Percentiles rank a stretch among this genome's conserved stretches.
These are phyloP conservation scores for Bergia puertoricense DNA, from an alignment of 92 coral and sea anemone species.

Conservation along the genomic window DNA sequence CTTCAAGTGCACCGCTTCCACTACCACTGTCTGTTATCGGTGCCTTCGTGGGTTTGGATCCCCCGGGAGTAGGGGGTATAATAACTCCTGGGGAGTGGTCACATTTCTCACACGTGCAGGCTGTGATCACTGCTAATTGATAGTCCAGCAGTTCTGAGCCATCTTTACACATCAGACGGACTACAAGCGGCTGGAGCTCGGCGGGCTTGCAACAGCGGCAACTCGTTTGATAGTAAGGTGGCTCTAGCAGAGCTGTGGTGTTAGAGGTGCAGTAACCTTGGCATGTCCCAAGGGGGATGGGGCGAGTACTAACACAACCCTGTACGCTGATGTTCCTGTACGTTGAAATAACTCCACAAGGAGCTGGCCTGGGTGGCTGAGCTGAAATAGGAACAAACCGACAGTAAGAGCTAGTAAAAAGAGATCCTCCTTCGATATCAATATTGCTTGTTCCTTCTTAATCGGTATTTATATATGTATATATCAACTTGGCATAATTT, in stretches of 20 bases:
- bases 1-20: conserved; percentile 22
- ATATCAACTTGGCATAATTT: not conserved
- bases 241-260: conserved; percentile 48
- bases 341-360: conserved; percentile 44
- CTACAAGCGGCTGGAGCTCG: conserved; percentile 53
- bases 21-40: conserved; percentile 14
- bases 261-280: conserved; percentile 56
- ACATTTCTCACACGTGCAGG: conserved; percentile 62
- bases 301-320: conserved; percentile 47
- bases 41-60: conserved; percentile 2
- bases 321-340: conserved; percentile 51
- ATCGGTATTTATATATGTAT: not conserved
- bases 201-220: conserved; percentile 67
- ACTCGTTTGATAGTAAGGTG: conserved; percentile 63
- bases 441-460: not conserved
- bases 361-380: conserved; percentile 36
- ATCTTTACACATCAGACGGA: conserved; percentile 45
- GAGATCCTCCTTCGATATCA: not conserved
- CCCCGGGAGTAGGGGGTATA: conserved; percentile 1
- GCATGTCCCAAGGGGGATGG: conserved; percentile 62
- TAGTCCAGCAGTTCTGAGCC: conserved; percentile 43
- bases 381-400: conserved; percentile 30
- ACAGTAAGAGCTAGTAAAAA: not conserved
- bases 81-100: conserved; percentile 25
- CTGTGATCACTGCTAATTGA: conserved; percentile 56